Conservation (phyloP, 2,888 invertebrate genomes). For the Therioaphis trifolii region DNA sequence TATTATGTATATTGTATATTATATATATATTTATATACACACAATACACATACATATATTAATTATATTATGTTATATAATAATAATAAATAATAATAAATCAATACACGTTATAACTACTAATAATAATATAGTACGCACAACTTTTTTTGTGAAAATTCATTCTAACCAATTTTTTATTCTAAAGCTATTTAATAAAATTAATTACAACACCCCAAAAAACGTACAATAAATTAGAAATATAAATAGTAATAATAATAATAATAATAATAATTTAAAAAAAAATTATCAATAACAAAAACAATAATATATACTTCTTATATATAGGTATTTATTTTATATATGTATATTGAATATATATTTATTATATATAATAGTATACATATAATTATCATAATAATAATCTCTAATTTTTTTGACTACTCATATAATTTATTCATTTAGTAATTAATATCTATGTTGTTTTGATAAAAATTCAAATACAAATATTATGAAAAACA, state of each 20-base stretch:
- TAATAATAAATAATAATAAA: constrained; percentile 41
- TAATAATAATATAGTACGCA: constrained; percentile 23
- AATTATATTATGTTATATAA: constrained; percentile 45
- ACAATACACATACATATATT: constrained; percentile 6
- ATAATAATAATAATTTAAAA: constrained; percentile 38
- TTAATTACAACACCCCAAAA: constrained; percentile 54
- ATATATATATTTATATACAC: constrained; percentile 1
- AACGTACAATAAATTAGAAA: constrained; percentile 59
- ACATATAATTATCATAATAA: constrained; percentile 29
- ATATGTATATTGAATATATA: not conserved
- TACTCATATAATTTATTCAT: constrained; percentile 32
- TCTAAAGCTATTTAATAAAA: constrained; percentile 54
- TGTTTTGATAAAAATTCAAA: constrained; percentile 49
- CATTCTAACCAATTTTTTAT: not conserved
- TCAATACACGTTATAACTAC: constrained; percentile 20
- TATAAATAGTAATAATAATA: constrained; percentile 48
- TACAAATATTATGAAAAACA: constrained; percentile 54
- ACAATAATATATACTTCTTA: constrained; percentile 46
- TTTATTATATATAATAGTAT: not conserved
- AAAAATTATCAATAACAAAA: constrained; percentile 55
- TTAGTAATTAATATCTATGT: constrained; percentile 10
- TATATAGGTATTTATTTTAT: not conserved
- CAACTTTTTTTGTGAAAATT: constrained; percentile 34
- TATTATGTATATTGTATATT: constrained; percentile 7
- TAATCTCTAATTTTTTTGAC: constrained; percentile 36